phyloP scores from a whole-genome alignment of 2,113 vertebrate genomes.

The Pachypanchax playfairii region DNA sequence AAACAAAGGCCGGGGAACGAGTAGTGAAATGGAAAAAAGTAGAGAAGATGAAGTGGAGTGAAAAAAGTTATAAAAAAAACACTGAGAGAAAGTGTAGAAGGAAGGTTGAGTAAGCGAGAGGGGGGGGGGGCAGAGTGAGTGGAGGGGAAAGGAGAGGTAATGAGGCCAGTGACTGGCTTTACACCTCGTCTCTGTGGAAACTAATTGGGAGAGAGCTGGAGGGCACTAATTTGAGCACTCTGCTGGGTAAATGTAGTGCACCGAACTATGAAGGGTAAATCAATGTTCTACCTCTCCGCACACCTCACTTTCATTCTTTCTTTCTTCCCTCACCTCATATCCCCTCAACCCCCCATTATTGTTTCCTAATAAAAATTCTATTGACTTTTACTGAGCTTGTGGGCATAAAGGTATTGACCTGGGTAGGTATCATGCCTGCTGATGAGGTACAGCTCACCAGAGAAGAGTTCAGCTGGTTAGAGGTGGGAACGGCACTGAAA shows the following conservation, averaged over 20 bases:
- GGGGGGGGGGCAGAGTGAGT: not conserved
- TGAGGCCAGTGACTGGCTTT: slow-evolving; percentile 82
- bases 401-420: slow-evolving; percentile 67
- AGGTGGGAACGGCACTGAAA: slow-evolving; percentile 7
- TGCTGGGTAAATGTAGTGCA: slow-evolving; percentile 84
- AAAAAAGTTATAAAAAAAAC: slow-evolving; percentile 29
- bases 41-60: slow-evolving; percentile 55
- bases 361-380: slow-evolving; percentile 76
- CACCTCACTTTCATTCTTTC: slow-evolving; percentile 58
- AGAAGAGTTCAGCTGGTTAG: slow-evolving; percentile 40
- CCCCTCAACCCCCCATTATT: slow-evolving; percentile 50
- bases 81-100: slow-evolving; percentile 46
- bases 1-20: slow-evolving; percentile 43
- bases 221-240: slow-evolving; percentile 82
- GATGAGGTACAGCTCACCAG: slow-evolving; percentile 53
- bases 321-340: slow-evolving; percentile 38
- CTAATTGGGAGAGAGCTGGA: slow-evolving; percentile 84
- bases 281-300: slow-evolving; percentile 75
- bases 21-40: slow-evolving; percentile 34
- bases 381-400: slow-evolving; percentile 64
- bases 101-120: slow-evolving; percentile 46
- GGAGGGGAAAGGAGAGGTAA: slow-evolving; percentile 73
- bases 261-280: slow-evolving; percentile 82
- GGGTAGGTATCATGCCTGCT: slow-evolving; percentile 45
- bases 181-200: slow-evolving; percentile 81